Evolutionary conservation across 2,888 invertebrate genomes (phyloP).

Genomic region (Polydesmus complanatus): DNA sequence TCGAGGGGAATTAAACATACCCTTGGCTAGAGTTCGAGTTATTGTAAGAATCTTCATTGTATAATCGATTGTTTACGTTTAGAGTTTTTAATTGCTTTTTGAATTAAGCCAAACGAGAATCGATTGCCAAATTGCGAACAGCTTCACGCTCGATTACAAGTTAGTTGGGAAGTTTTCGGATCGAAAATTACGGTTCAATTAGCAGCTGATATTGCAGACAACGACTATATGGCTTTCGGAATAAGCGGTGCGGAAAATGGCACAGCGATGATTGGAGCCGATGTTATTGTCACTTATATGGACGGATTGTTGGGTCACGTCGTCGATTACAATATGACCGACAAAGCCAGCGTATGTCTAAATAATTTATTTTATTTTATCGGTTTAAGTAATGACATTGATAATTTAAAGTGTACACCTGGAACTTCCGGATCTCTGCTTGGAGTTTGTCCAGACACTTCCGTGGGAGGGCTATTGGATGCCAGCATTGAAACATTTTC

Average conservation of each 20-base stretch:
- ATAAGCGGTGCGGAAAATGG: constrained; percentile 56
- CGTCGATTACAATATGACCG: constrained; percentile 72
- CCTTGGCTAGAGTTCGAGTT: constrained; percentile 58
- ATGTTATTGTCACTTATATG: constrained; percentile 63
- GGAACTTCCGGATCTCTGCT: constrained; percentile 70
- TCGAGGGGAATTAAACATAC: constrained; percentile 68
- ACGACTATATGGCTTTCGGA: constrained; percentile 81
- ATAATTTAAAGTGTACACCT: constrained; percentile 53
- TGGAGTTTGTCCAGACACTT: constrained; percentile 71
- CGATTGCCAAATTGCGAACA: constrained; percentile 69
- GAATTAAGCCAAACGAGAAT: constrained; percentile 32
- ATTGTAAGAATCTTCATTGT: constrained; percentile 27
- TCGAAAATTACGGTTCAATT: constrained; percentile 72
- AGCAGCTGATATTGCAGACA: constrained; percentile 58
- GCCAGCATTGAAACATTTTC: constrained; percentile 47
- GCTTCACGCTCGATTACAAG: constrained; percentile 65
- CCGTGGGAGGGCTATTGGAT: constrained; percentile 66
- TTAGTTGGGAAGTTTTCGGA: constrained; percentile 83
- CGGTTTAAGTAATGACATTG: constrained; percentile 1
- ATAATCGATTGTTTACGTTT: background rate
- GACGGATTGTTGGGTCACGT: constrained; percentile 57
- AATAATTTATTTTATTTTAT: background rate
- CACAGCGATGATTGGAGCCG: constrained; percentile 71
- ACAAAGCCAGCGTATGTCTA: constrained; percentile 52
- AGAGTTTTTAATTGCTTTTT: background rate